phyloP scores from a whole-genome alignment of 2,888 invertebrate genomes.

The Ceriagrion tenellum region DNA sequence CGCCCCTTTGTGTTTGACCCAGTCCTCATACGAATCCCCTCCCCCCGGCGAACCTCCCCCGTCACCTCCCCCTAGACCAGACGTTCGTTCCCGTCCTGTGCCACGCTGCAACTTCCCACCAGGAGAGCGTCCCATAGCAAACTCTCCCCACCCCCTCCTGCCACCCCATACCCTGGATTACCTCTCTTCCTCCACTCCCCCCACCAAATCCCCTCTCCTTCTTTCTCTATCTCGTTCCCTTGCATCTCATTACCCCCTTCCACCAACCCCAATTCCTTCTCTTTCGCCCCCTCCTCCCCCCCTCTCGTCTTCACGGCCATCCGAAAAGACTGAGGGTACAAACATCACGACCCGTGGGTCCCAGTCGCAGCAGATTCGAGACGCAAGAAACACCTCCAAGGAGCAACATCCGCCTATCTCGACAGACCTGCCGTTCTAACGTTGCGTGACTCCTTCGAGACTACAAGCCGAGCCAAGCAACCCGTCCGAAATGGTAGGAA shows the following conservation, averaged over 20 bases:
- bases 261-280: not conserved
- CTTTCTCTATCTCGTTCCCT: not conserved
- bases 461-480: not conserved
- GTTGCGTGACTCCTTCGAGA: not conserved
- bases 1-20: conserved; percentile 20
- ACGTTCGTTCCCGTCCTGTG: conserved; percentile 2
- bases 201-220: not conserved
- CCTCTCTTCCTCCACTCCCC: not conserved
- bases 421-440: not conserved
- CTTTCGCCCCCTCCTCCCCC: not conserved
- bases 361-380: conserved; percentile 54
- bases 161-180: not conserved
- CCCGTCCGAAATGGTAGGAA: conserved; percentile 31
- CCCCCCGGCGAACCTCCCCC: not conserved
- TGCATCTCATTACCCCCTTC: not conserved
- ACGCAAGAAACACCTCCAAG: conserved; percentile 32
- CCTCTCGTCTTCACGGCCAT: conserved; percentile 19
- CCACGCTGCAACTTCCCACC: not conserved
- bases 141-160: not conserved
- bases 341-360: not conserved
- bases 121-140: not conserved
- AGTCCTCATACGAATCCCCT: not conserved
- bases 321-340: conserved; percentile 51
- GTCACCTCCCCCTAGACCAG: not conserved
- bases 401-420: not conserved